Percentiles rank a stretch among this genome's conserved stretches.
Evolutionary conservation across 92 coral and sea anemone species (phyloP).

Genomic region (Chrysogorgia sp.): DNA sequence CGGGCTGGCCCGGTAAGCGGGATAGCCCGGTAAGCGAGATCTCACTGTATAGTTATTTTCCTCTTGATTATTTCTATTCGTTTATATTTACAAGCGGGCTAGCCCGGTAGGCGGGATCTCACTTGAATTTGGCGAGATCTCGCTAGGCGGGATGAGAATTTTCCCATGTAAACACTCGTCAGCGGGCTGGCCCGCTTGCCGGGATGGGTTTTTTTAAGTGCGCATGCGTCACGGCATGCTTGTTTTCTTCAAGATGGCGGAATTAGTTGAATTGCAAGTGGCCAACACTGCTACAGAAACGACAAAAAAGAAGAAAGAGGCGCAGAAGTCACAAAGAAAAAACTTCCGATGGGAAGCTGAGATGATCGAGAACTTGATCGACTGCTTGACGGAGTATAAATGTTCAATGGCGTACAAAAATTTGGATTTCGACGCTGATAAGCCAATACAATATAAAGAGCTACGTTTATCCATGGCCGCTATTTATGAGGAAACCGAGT

Average conservation of each 20-base stretch:
- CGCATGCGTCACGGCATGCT: too few species aligned
- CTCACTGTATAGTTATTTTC: too few species aligned
- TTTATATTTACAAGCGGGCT: too few species aligned
- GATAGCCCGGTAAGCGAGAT: too few species aligned
- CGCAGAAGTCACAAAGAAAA: neutral
- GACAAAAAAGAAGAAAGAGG: neutral
- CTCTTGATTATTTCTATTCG: too few species aligned
- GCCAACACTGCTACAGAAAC: neutral
- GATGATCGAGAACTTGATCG: conserved; percentile 43
- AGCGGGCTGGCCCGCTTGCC: too few species aligned
- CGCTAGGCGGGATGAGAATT: too few species aligned
- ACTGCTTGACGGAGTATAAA: conserved; percentile 38
- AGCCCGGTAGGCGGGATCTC: too few species aligned
- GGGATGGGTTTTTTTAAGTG: too few species aligned
- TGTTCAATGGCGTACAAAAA: conserved; percentile 41
- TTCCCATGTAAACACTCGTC: too few species aligned
- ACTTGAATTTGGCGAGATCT: too few species aligned
- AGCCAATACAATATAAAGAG: conserved; percentile 48
- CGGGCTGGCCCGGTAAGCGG: too few species aligned
- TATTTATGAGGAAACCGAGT: conserved; percentile 7
- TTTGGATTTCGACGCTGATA: conserved; percentile 56
- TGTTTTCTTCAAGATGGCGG: conserved; percentile 5
- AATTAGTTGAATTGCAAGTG: neutral
- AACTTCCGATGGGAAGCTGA: conserved; percentile 37
- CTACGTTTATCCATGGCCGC: conserved; percentile 48